These are phyloP conservation scores for Euphydryas editha DNA, from an alignment of 2,888 invertebrate genomes.

Conservation along the genomic window DNA sequence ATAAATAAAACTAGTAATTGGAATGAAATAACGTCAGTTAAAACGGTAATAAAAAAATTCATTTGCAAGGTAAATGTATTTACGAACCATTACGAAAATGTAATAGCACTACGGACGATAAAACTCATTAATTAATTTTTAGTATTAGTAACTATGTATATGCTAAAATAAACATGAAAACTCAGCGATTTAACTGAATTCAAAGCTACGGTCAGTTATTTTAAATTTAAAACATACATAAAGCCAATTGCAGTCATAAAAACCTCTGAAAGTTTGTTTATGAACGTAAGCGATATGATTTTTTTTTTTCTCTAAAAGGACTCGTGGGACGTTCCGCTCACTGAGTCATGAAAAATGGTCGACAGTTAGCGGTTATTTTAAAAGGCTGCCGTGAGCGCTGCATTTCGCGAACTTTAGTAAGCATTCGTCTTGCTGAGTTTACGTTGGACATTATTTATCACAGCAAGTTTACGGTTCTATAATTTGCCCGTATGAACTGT, in stretches of 20 bases:
- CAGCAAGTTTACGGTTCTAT: background rate
- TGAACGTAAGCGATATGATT: constrained; percentile 16
- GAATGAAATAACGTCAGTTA: constrained; percentile 1
- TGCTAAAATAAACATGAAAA: background rate
- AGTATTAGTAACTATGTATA: background rate
- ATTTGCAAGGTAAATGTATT: background rate
- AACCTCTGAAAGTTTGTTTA: constrained; percentile 17
- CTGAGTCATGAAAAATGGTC: constrained; percentile 32
- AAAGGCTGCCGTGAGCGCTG: constrained; percentile 18
- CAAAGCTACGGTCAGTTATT: background rate
- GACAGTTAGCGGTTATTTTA: constrained; percentile 24
- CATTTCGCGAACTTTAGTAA: constrained; percentile 16
- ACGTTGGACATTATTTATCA: constrained; percentile 13
- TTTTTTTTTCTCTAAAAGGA: constrained; percentile 26
- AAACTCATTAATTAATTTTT: background rate
- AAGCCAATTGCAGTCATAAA: background rate
- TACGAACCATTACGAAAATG: constrained; percentile 11
- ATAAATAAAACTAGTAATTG: background rate
- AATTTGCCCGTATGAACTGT: constrained; percentile 4
- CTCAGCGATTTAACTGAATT: background rate
- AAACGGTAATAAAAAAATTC: background rate
- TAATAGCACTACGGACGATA: background rate
- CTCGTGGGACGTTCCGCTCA: constrained; percentile 18
- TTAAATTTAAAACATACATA: background rate
- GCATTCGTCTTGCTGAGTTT: constrained; percentile 15